A percentile compares a stretch with the other conserved stretches of the same genome.
These are phyloP conservation scores for Synergus gifuensis DNA, from an alignment of 2,888 invertebrate species.

Conservation along the genomic window DNA sequence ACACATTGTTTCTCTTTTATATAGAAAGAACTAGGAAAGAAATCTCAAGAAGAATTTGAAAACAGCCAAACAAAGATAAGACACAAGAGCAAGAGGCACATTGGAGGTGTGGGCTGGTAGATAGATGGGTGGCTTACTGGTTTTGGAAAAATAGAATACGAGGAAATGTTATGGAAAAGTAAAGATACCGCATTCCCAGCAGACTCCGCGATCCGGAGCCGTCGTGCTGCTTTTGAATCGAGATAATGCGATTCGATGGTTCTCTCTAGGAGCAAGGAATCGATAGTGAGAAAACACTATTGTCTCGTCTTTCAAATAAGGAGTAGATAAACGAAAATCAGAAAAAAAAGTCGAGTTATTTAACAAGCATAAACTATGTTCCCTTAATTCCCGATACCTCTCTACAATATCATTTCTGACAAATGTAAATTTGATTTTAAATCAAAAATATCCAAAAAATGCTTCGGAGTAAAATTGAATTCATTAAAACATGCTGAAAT, in stretches of 20 bases:
- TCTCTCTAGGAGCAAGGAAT: slow-evolving; percentile 53
- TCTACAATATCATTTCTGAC: not conserved
- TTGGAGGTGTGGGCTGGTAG: slow-evolving; percentile 15
- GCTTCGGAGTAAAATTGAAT: not conserved
- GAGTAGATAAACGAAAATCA: not conserved
- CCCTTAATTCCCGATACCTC: not conserved
- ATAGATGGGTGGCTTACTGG: slow-evolving; percentile 41
- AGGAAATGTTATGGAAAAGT: slow-evolving; percentile 52
- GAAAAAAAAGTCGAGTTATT: not conserved
- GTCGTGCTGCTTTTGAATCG: slow-evolving; percentile 55
- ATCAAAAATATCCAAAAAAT: not conserved
- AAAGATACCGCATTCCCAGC: slow-evolving; percentile 49
- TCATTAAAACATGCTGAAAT: slow-evolving; percentile 16
- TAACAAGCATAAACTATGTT: not conserved
- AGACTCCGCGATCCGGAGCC: slow-evolving; percentile 51
- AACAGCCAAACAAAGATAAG: slow-evolving; percentile 28
- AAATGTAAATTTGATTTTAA: not conserved
- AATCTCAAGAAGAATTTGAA: slow-evolving; percentile 16
- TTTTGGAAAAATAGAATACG: slow-evolving; percentile 50
- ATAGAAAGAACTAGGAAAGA: not conserved
- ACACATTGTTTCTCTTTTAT: not conserved
- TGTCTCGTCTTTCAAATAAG: not conserved
- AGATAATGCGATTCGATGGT: slow-evolving; percentile 58
- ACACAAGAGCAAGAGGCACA: slow-evolving; percentile 7
- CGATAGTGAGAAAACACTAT: slow-evolving; percentile 46